phyloP scores from a whole-genome alignment of 1,140 invertebrate species.

The Rhagoletis zephyria region DNA sequence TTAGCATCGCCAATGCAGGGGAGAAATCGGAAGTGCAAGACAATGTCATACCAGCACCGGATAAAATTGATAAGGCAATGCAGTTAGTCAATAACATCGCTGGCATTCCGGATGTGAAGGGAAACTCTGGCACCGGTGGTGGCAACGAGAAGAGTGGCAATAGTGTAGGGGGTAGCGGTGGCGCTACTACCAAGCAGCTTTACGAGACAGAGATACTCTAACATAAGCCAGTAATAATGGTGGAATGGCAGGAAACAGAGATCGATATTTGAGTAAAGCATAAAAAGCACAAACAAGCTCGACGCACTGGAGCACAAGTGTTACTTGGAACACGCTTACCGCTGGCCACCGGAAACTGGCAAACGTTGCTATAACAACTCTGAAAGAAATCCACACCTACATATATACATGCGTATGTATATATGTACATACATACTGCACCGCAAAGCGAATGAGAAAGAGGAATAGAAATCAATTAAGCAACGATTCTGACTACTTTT shows the following conservation, averaged over 20 bases:
- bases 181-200: slow-evolving; percentile 80
- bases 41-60: slow-evolving; percentile 60
- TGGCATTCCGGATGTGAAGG: not conserved
- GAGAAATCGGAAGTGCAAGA: slow-evolving; percentile 54
- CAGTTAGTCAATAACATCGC: not conserved
- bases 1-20: slow-evolving; percentile 76
- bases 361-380: slow-evolving; percentile 22
- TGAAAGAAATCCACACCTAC: not conserved
- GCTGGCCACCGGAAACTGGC: slow-evolving; percentile 42
- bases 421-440: not conserved
- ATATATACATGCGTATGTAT: too few species aligned
- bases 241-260: slow-evolving; percentile 71
- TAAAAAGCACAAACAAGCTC: slow-evolving; percentile 23
- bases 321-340: slow-evolving; percentile 41
- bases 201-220: slow-evolving; percentile 92
- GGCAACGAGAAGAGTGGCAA: slow-evolving; percentile 60
- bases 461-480: not conserved
- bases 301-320: slow-evolving; percentile 39
- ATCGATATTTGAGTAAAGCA: slow-evolving; percentile 66
- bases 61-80: slow-evolving; percentile 61
- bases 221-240: slow-evolving; percentile 67
- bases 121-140: slow-evolving; percentile 37
- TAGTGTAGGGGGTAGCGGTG: slow-evolving; percentile 22
- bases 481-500: slow-evolving; percentile 5
- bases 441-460: not conserved